Base-by-base conservation (phyloP, 35 echinoderm and acorn worm species). In the Lytechinus pictus region DNA sequence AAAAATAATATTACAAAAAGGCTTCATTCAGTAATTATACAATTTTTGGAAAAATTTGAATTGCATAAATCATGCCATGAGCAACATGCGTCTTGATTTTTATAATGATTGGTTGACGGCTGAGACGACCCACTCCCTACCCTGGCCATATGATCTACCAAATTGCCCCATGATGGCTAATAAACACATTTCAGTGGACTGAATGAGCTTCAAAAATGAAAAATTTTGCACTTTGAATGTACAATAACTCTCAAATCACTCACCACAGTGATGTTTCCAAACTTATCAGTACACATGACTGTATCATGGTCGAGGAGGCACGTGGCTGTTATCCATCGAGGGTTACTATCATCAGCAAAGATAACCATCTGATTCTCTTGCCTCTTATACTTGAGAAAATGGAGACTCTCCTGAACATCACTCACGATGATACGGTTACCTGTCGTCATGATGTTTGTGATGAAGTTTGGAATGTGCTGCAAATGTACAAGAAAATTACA, bases 381-480 rank as follows among this genome's bases (percentile, higher is more conserved):
- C 1, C 97, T 96, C 89, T 99, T 99, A 95, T 99, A 99, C 2
- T 97, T 96, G 1, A 99, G 91, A 89, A 99, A 99, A 87, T 99
- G 98, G 10, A 99, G 94, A 55, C 98, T 99, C 96, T 99, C 98
- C 55, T 99, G 98, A 7, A 99, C 96, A 86, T 99, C 98, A 89
- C 97, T 98, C 10, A 99, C 96, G 27, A 98, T 93, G 72, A 99
- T 98, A 2, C 98, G 90, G 33, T 97, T 97, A 13, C 98, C 97
- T 0, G 95, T 94, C 5, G 95, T 88, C 24, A 90, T 56, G 92
- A 99, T 98, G 95, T 99, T 98, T 11, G 97, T 95, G 44, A 99
- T 99, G 79, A 98, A 96, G 92, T 99, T 99, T 57, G 98, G 98
- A 93, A 99, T 97, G 94, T 98, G 96, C 98, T 99, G 98, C 16